These are phyloP conservation scores for Drosophila sulfurigaster DNA, from an alignment of 1,140 invertebrate genomes.

Conservation along the genomic window DNA sequence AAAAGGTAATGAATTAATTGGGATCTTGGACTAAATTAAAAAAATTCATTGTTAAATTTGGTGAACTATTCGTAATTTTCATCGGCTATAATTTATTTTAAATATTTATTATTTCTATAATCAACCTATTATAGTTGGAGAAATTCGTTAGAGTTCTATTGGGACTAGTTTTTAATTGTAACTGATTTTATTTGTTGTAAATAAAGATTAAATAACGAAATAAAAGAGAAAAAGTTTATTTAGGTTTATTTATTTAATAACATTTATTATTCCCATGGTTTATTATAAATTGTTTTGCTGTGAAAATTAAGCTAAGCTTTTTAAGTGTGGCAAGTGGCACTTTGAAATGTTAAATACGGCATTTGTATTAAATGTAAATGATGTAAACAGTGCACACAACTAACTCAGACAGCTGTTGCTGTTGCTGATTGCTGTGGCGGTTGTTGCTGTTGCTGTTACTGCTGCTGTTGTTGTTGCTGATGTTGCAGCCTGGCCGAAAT, in stretches of 20 bases:
- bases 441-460: constrained; percentile 34
- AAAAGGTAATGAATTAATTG: no score
- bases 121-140: no score
- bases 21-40: no score
- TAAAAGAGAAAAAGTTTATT: background rate
- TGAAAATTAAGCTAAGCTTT: background rate
- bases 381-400: constrained; percentile 52
- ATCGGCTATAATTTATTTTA: no score
- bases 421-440: constrained; percentile 29
- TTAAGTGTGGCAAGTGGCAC: constrained; percentile 5
- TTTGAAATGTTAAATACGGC: constrained; percentile 13
- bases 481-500: constrained; percentile 78
- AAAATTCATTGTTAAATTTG: no score
- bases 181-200: no score
- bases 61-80: no score
- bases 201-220: no score
- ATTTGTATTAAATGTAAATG: constrained; percentile 56
- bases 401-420: constrained; percentile 50
- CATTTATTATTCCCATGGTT: background rate
- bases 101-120: no score
- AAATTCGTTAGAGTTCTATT: no score
- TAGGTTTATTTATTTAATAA: background rate
- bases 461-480: constrained; percentile 41
- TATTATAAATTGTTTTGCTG: background rate
- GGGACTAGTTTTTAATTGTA: no score